A percentile compares a stretch with the other conserved stretches of the same genome.
These are phyloP conservation scores for Epinephelus moara DNA, from an alignment of 2,113 vertebrate genomes.

Conservation along the genomic window DNA sequence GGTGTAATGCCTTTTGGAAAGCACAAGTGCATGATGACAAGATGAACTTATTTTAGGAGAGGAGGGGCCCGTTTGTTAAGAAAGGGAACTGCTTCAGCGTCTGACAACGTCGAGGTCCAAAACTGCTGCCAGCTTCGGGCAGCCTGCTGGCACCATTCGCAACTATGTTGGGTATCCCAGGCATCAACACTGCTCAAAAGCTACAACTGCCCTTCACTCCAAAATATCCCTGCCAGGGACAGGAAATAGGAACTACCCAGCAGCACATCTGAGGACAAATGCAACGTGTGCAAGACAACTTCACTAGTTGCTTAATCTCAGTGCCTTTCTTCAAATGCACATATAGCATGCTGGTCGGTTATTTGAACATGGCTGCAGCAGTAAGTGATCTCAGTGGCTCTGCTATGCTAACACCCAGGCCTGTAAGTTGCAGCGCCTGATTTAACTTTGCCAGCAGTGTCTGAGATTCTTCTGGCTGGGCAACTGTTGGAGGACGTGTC, in stretches of 20 bases:
- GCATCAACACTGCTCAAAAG: conserved; percentile 60
- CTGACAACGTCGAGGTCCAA: conserved; percentile 62
- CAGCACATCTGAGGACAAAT: conserved; percentile 21
- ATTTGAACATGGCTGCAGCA: conserved; percentile 66
- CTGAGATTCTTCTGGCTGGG: conserved; percentile 79
- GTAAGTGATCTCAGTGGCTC: conserved; percentile 78
- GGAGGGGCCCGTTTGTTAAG: conserved; percentile 59
- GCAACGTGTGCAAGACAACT: conserved; percentile 22
- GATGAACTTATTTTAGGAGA: conserved; percentile 69
- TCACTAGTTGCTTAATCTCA: background rate
- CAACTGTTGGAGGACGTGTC: conserved; percentile 54
- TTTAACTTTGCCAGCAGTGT: conserved; percentile 82
- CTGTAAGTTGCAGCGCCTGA: conserved; percentile 72
- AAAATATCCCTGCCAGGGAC: conserved; percentile 12
- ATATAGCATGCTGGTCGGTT: conserved; percentile 42
- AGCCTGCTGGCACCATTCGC: conserved; percentile 65
- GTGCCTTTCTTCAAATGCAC: conserved; percentile 11
- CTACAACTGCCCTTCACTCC: conserved; percentile 52
- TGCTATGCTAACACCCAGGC: conserved; percentile 75
- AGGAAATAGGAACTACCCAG: conserved; percentile 27
- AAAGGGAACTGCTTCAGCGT: conserved; percentile 59
- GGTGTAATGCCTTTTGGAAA: conserved; percentile 44
- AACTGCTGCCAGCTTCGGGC: conserved; percentile 62
- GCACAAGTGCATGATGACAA: conserved; percentile 28
- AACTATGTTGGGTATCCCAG: conserved; percentile 69